Evolutionary conservation across 2,888 invertebrate genomes (phyloP).

Genomic region (Acanthosepion lycidas): DNA sequence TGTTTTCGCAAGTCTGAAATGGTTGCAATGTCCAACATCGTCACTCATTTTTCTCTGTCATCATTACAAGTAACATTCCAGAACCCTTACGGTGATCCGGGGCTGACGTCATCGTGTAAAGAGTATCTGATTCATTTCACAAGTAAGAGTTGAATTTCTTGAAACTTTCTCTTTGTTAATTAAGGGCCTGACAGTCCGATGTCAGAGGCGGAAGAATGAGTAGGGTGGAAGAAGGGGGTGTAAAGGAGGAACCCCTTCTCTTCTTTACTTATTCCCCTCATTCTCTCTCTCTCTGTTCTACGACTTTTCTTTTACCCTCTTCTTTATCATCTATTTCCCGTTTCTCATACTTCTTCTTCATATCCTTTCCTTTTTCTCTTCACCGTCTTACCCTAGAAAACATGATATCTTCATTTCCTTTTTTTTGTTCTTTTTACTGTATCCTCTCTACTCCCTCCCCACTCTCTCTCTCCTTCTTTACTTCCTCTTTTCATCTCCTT

Average conservation of each 20-base stretch:
- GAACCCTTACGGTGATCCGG: background rate
- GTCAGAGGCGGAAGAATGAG: background rate
- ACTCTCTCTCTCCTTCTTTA: too few species aligned
- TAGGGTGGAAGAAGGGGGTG: background rate
- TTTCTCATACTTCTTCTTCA: background rate
- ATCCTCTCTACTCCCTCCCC: too few species aligned
- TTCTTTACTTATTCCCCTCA: background rate
- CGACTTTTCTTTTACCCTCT: background rate
- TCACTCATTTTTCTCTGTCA: background rate
- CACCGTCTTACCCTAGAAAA: too few species aligned
- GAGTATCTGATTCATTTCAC: background rate
- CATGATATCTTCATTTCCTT: too few species aligned
- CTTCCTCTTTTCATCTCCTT: background rate
- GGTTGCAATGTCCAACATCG: background rate
- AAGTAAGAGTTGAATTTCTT: background rate
- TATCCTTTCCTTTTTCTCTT: too few species aligned
- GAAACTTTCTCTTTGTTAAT: background rate
- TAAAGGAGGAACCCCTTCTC: too few species aligned
- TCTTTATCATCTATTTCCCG: background rate
- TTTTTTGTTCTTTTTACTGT: too few species aligned
- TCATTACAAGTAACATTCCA: background rate
- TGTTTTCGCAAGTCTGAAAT: background rate
- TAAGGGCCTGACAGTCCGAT: background rate
- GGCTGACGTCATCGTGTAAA: constrained; percentile 10
- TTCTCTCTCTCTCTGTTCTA: accelerated